Conservation (phyloP, 2,797 vertebrate genomes). For the Enteromius anoplus region DNA sequence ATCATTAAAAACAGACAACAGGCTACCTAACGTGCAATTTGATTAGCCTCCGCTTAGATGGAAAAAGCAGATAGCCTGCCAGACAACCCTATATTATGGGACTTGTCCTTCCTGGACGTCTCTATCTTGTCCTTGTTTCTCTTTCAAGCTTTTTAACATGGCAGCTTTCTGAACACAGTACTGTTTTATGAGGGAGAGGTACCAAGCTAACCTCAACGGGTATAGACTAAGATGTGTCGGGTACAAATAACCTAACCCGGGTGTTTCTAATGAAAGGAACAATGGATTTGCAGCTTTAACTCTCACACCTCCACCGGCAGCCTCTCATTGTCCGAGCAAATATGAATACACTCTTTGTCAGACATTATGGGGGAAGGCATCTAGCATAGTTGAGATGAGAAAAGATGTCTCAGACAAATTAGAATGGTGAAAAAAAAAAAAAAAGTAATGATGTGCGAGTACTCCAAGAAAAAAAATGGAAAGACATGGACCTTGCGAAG, state of each 20-base stretch:
- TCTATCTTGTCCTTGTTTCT: slow-evolving; percentile 28
- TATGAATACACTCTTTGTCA: slow-evolving; percentile 52
- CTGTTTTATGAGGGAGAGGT: slow-evolving; percentile 31
- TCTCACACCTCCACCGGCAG: slow-evolving; percentile 36
- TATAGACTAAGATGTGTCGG: slow-evolving; percentile 39
- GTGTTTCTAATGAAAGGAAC: slow-evolving; percentile 41
- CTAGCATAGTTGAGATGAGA: slow-evolving; percentile 7
- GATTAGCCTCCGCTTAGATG: slow-evolving; percentile 29
- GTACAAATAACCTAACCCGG: slow-evolving; percentile 39
- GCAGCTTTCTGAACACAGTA: slow-evolving; percentile 12
- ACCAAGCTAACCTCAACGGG: slow-evolving; percentile 34
- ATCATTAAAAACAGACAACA: slow-evolving; percentile 32
- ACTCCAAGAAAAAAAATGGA: background rate
- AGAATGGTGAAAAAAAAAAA: background rate
- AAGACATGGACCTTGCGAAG: background rate
- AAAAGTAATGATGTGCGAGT: background rate
- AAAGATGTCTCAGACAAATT: slow-evolving; percentile 45
- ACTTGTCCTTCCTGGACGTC: background rate
- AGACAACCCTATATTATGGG: slow-evolving; percentile 30
- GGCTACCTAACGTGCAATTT: slow-evolving; percentile 25
- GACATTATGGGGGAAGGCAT: background rate
- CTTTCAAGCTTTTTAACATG: background rate
- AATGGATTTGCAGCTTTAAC: slow-evolving; percentile 45
- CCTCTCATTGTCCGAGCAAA: slow-evolving; percentile 55
- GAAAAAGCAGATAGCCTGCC: slow-evolving; percentile 29